Conservation (phyloP, 1,140 invertebrate species). For the Drosophila setifemur region DNA sequence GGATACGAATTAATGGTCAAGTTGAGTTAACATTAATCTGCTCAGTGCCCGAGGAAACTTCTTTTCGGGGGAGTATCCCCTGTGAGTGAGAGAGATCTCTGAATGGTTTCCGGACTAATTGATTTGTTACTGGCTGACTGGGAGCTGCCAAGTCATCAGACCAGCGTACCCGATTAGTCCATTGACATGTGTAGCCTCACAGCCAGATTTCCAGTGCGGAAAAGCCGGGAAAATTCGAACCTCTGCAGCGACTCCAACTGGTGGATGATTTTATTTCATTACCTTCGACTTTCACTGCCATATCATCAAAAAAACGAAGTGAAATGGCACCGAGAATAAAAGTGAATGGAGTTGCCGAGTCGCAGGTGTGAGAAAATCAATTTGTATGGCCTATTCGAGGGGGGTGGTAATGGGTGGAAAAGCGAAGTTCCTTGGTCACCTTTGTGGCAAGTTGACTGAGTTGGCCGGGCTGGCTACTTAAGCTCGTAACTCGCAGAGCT, state of each 20-base stretch:
- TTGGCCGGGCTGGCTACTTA: slow-evolving; percentile 34
- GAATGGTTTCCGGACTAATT: slow-evolving; percentile 31
- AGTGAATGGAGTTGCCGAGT: background rate
- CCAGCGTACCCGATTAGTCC: slow-evolving; percentile 20
- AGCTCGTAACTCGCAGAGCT: slow-evolving; percentile 31
- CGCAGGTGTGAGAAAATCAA: slow-evolving; percentile 74
- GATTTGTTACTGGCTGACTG: slow-evolving; percentile 23
- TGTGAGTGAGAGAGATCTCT: no score
- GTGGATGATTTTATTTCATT: slow-evolving; percentile 60
- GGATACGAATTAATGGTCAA: slow-evolving; percentile 7
- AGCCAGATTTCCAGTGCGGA: slow-evolving; percentile 11
- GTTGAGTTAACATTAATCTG: slow-evolving; percentile 11
- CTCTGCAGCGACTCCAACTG: slow-evolving; percentile 21
- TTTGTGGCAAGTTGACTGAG: slow-evolving; percentile 9
- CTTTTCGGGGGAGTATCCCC: background rate
- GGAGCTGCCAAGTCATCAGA: slow-evolving; percentile 18
- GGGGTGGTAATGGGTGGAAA: background rate
- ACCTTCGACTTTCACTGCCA: slow-evolving; percentile 28
- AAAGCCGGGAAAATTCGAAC: background rate
- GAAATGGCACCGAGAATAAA: background rate
- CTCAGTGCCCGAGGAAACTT: background rate
- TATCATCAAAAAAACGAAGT: slow-evolving; percentile 13
- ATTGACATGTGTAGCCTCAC: slow-evolving; percentile 50
- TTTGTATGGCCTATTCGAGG: slow-evolving; percentile 51
- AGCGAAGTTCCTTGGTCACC: slow-evolving; percentile 37